phyloP scores from a whole-genome alignment of 2,888 invertebrate genomes.

The Branchipolynoe longqiensis region DNA sequence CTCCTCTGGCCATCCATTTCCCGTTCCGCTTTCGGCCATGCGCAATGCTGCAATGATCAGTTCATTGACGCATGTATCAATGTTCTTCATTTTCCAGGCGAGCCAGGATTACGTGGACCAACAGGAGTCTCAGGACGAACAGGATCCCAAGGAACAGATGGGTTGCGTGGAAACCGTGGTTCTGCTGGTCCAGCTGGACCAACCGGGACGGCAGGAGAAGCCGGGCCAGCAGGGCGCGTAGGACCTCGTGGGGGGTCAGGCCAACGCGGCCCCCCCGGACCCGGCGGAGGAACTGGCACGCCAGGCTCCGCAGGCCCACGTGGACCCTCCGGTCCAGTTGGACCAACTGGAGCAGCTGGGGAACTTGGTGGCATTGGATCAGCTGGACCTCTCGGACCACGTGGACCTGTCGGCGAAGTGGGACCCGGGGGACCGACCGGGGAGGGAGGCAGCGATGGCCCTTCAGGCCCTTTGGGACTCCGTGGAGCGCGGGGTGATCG shows the following conservation, averaged over 20 bases:
- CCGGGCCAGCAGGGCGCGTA: conserved; percentile 44
- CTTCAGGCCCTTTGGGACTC: conserved; percentile 54
- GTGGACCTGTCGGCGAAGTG: conserved; percentile 58
- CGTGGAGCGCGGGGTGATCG: conserved; percentile 55
- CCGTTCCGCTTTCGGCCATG: no score
- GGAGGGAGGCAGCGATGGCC: conserved; percentile 33
- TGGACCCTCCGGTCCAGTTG: conserved; percentile 63
- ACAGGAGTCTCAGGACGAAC: conserved; percentile 51
- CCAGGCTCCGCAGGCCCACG: conserved; percentile 52
- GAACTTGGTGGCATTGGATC: conserved; percentile 65
- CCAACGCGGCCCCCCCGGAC: conserved; percentile 55
- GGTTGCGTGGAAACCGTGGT: conserved; percentile 44
- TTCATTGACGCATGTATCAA: no score
- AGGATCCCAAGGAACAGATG: conserved; percentile 42
- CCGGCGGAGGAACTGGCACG: conserved; percentile 46
- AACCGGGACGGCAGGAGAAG: conserved; percentile 13
- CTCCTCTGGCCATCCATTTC: no score
- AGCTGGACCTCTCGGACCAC: conserved; percentile 57
- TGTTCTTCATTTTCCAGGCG: no score
- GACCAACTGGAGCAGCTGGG: conserved; percentile 61
- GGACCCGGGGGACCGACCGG: conserved; percentile 42
- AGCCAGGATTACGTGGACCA: no score
- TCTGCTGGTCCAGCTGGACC: conserved; percentile 45
- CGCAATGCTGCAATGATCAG: no score
- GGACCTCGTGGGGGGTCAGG: conserved; percentile 39